A percentile compares a stretch with the other conserved stretches of the same genome.
These are phyloP conservation scores for Tichodroma muraria DNA, from an alignment of 2,113 vertebrate genomes.

Conservation along the genomic window DNA sequence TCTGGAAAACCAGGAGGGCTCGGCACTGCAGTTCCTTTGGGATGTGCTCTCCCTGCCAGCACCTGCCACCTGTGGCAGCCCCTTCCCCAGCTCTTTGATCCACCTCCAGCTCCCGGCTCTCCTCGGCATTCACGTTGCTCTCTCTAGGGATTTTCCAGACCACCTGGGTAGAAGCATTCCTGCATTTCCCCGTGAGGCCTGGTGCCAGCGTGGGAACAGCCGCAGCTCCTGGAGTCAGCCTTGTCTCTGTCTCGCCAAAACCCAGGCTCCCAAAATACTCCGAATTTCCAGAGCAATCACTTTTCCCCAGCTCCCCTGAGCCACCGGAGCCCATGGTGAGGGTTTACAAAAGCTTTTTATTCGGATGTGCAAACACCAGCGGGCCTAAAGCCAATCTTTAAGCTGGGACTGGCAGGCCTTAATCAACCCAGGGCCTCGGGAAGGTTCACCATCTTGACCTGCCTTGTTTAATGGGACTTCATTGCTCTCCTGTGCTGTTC, in stretches of 20 bases:
- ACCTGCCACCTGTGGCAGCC: conserved; percentile 19
- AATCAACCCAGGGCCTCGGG: background rate
- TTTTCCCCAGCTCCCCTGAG: background rate
- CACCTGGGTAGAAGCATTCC: conserved; percentile 11
- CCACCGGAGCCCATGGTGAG: background rate
- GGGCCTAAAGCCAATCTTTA: background rate
- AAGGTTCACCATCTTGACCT: background rate
- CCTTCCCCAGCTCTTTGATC: conserved; percentile 32
- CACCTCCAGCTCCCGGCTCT: background rate
- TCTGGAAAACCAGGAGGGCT: background rate
- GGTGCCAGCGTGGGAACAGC: background rate
- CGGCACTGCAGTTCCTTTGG: background rate
- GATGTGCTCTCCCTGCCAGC: background rate
- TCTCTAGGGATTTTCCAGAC: conserved; percentile 39
- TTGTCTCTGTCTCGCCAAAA: background rate
- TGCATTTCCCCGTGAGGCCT: background rate
- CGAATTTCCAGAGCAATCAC: background rate
- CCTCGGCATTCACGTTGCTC: fast-evolving
- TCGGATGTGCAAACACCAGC: background rate
- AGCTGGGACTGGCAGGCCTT: background rate
- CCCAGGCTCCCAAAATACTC: background rate
- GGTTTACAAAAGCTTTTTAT: background rate
- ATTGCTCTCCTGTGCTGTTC: background rate
- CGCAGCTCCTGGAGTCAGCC: background rate
- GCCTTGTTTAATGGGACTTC: background rate